Evolutionary conservation across 1,140 invertebrate genomes (phyloP).

Genomic region (Hirudo medicinalis): DNA sequence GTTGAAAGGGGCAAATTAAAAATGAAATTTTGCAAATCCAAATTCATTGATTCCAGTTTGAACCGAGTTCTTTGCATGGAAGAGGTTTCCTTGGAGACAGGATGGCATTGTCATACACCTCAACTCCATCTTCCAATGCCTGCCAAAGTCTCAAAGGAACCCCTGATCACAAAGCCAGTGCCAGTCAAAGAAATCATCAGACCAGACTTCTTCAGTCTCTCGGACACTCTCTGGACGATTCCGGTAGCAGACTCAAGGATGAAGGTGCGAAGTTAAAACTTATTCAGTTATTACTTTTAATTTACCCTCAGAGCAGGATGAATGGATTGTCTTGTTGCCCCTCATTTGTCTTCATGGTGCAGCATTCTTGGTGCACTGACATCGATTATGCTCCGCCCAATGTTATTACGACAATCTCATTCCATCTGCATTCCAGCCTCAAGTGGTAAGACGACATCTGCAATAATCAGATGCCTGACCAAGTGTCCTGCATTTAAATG

Average conservation of each 20-base stretch:
- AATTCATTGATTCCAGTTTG: neutral
- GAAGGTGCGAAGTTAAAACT: neutral
- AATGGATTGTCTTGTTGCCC: neutral
- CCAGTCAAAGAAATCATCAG: conserved; percentile 6
- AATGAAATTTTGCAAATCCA: too few species aligned
- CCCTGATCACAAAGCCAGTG: conserved; percentile 14
- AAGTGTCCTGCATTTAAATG: too few species aligned
- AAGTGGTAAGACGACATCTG: too few species aligned
- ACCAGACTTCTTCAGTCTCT: neutral
- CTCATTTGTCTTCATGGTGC: neutral
- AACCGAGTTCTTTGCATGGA: neutral
- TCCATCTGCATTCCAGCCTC: too few species aligned
- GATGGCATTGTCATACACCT: conserved; percentile 6
- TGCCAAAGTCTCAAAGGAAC: conserved; percentile 21
- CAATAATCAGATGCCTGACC: too few species aligned
- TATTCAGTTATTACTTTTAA: neutral
- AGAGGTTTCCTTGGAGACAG: conserved; percentile 4
- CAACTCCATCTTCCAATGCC: conserved; percentile 11
- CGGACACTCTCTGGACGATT: neutral
- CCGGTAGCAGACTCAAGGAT: neutral
- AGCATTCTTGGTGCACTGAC: neutral
- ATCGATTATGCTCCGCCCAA: neutral
- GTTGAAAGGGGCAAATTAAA: too few species aligned
- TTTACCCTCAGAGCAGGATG: neutral
- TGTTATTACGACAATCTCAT: too few species aligned